Base-by-base conservation (phyloP, 2,888 invertebrate species). In the Atethmia centrago region DNA sequence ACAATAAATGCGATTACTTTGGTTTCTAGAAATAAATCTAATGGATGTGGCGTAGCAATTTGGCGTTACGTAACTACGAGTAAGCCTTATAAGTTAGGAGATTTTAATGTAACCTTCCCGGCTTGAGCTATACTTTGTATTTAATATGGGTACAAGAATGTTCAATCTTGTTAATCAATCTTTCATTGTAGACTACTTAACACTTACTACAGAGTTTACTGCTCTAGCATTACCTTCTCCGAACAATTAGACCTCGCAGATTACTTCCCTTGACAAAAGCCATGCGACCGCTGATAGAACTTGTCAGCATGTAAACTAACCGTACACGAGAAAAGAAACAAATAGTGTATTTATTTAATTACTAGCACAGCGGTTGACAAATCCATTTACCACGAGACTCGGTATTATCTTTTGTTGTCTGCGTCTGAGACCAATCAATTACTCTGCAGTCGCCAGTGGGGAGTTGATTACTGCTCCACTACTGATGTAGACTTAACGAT, bases 401-500 rank as follows among this genome's bases (percentile, higher is more conserved):
- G 87, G 91, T 92, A 92, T 93, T 95, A 95, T 95, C 95, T 95
- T 93, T 93, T 94, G 95, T 94, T 92, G 94, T 95, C 95, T 94
- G 91, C 90, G 91, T 89, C 93, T 92, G 93, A 91, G 93, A 94
- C 94, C 94, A 95, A 96, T 96, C 95, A 95, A 95, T 95, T 95
- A 94, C 92, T 85, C 84, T 83, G 85, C 86, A 91, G 91, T 90
- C 91, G 89, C 91, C 91, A 90, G 89, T 88, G 88, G 91, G 89
- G 91, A 91, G 92, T 93, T 94, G 94, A 95, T 95, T 95, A 94
- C 93, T 91, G 86, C 81, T 88, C 81, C 83, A 80, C 87, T 81
- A 87, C 90, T 89, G 88, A 90, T 90, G 89, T 88, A 85, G 86
- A 86, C 86, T 88, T 90, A 89, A 91, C 88, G 89, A 89, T 85